A percentile compares a stretch with the other conserved stretches of the same genome.
Conservation (phyloP, 2,888 invertebrate genomes). For the Amiota minor region DNA sequence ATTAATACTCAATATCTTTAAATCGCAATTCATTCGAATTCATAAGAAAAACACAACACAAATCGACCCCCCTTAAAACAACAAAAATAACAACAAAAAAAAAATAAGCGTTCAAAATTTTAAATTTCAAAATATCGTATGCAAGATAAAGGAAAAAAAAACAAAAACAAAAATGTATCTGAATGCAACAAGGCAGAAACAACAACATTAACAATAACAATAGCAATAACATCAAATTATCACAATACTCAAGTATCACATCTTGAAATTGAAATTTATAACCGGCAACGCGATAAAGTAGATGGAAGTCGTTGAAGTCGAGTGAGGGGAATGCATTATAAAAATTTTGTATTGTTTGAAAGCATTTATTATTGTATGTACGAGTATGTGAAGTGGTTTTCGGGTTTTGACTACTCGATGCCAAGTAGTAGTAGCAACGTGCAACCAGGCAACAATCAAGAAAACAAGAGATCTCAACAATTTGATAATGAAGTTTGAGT, state of each 20-base stretch:
- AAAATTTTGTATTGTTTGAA: slow-evolving; percentile 6
- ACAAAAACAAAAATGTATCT: slow-evolving; percentile 1
- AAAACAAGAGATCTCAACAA: slow-evolving; percentile 22
- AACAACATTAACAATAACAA: neutral
- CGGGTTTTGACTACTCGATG: slow-evolving; percentile 1
- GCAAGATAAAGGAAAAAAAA: slow-evolving; percentile 2
- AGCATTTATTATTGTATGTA: neutral
- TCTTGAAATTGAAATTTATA: slow-evolving; percentile 28
- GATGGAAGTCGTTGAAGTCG: neutral
- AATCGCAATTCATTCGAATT: slow-evolving; percentile 24
- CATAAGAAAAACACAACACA: slow-evolving; percentile 1
- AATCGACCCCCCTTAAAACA: no score
- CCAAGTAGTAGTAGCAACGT: slow-evolving; percentile 26
- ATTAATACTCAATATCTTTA: slow-evolving; percentile 27
- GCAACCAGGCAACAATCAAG: slow-evolving; percentile 15
- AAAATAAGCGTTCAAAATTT: no score
- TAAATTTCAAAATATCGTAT: neutral
- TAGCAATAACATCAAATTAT: slow-evolving; percentile 12
- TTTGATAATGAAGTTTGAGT: slow-evolving; percentile 16
- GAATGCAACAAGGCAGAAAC: slow-evolving; percentile 9
- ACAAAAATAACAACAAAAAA: no score
- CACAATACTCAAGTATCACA: slow-evolving; percentile 24
- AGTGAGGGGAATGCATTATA: neutral
- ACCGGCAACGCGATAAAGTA: neutral
- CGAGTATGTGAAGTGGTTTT: slow-evolving; percentile 16